Base-by-base conservation (phyloP, 1,140 invertebrate genomes). In the Thaumetopoea pityocampa region DNA sequence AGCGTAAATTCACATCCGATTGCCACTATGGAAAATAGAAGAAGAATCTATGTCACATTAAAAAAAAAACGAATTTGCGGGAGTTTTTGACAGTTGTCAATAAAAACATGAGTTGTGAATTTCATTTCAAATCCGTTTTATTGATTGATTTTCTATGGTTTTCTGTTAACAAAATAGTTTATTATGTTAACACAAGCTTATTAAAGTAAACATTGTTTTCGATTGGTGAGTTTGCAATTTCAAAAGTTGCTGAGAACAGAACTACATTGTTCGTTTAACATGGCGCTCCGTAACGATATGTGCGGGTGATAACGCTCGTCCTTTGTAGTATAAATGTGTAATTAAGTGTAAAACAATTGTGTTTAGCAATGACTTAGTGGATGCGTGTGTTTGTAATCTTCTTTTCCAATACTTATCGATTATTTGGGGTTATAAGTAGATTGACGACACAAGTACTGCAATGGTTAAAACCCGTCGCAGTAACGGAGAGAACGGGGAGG, bases 391-490 rank as follows among this genome's bases (percentile, higher is more conserved):
- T 35, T 54, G 47, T 51, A 58, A 51, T 47, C 14, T 66, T 61
- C 53, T 55, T 51, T 47, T 35, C 33, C 63, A 42, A 74, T 74
- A 77, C 51, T 62, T 71, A 74, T 72, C 62, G 38, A 22, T 53
- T 59, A 62, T 55, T 55, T 55, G 52, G 42, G 54, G 37, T 73
- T 62, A 38, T 60, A 64, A 66, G 68, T 71, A 67, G 49, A 51
- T 56, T 67, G 67, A 69, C 57, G 57, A 56, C 58, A 56, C 59
- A 64, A 55, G 36, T 65, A 67, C 64, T 64, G 66, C 76, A 65
- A 83, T 85, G 83, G 83, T 85, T 67, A 85, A 85, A 83, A 85
- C 83, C 62, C 76, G 83, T 57, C 79, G 83, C 64, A 85, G 82
- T 77, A 82, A 80, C 46, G 71, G 83, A 68, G 83, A 84, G 65